A percentile compares a stretch with the other conserved stretches of the same genome.
phyloP scores from a whole-genome alignment of 1,140 invertebrate genomes.

The Dolichoris vasculosae region DNA sequence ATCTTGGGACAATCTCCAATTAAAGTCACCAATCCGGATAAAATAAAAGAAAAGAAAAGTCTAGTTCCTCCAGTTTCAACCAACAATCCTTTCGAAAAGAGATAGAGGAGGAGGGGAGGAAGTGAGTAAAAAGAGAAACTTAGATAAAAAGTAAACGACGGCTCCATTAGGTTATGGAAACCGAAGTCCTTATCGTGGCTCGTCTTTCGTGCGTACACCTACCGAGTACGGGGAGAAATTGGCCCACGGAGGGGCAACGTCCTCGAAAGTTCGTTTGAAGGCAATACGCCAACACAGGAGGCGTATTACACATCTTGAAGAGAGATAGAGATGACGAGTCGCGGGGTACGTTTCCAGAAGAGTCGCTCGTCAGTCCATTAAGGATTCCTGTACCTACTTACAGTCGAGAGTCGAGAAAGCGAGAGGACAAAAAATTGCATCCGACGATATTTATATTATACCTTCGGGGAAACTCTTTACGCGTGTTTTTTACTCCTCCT shows the following conservation, averaged over 20 bases:
- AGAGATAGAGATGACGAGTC: neutral
- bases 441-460: neutral
- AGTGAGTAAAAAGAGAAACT: neutral
- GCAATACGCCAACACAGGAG: neutral
- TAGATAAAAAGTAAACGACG: neutral
- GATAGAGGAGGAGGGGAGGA: neutral
- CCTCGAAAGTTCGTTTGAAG: neutral
- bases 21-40: constrained; percentile 20
- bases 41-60: neutral
- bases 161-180: neutral
- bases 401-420: neutral
- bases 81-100: neutral
- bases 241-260: neutral
- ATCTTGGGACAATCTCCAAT: constrained; percentile 36
- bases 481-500: neutral
- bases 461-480: neutral
- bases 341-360: neutral
- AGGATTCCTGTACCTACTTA: neutral
- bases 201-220: neutral
- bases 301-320: neutral
- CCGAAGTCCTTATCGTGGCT: neutral
- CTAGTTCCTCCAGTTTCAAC: neutral
- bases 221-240: neutral
- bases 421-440: constrained; percentile 13
- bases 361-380: constrained; percentile 17